Evolutionary conservation across 2,113 vertebrate species (phyloP).

Genomic region (Platysternon megacephalum): DNA sequence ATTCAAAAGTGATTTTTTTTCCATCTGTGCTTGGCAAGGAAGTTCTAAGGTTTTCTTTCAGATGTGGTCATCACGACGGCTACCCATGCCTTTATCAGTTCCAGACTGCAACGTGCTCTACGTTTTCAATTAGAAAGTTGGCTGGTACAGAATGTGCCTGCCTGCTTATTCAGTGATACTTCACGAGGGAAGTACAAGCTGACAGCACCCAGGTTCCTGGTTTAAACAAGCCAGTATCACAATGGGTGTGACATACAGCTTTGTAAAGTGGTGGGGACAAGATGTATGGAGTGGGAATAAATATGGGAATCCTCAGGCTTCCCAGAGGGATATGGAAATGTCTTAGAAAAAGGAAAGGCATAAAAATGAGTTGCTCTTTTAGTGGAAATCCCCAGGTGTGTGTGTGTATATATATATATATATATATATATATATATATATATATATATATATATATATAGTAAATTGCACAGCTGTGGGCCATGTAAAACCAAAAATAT

Average conservation of each 20-base stretch:
- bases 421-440: not conserved
- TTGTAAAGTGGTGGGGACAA: not conserved
- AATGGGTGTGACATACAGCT: not conserved
- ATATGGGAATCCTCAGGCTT: not conserved
- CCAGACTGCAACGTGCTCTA: not conserved
- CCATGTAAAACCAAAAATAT: slow-evolving; percentile 43
- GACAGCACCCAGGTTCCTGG: not conserved
- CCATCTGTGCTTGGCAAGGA: not conserved
- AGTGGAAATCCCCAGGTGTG: not conserved
- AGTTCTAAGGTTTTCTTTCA: not conserved
- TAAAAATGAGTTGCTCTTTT: not conserved
- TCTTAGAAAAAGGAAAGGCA: not conserved
- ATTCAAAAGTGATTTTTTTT: not conserved
- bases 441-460: not conserved
- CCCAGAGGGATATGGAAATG: not conserved
- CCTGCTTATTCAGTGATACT: not conserved
- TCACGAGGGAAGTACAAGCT: not conserved
- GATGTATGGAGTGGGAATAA: not conserved
- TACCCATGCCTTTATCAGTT: not conserved
- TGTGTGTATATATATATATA: no score
- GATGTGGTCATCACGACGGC: accelerated
- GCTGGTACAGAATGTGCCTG: not conserved
- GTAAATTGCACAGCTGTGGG: slow-evolving; percentile 44
- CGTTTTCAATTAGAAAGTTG: not conserved
- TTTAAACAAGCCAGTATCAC: not conserved